Evolutionary conservation across 2,113 vertebrate species (phyloP).

Genomic region (Andinoacara biseriatus): DNA sequence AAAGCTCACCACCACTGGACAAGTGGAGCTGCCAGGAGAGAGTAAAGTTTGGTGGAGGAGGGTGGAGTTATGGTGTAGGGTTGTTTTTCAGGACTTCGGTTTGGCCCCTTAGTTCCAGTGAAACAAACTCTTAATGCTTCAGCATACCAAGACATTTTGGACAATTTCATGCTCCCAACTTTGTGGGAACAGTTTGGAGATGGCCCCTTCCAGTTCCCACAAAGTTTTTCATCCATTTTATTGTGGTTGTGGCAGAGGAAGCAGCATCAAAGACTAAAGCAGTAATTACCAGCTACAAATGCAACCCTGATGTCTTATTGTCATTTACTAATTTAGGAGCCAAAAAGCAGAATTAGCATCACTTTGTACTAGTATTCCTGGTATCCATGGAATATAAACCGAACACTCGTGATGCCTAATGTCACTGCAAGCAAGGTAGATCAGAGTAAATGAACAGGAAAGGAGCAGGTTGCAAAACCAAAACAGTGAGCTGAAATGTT

Average conservation of each 20-base stretch:
- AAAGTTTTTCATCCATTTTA: background rate
- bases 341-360: background rate
- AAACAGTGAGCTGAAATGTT: background rate
- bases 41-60: too few species aligned
- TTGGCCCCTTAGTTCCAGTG: too few species aligned
- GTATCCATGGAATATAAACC: background rate
- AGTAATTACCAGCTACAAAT: background rate
- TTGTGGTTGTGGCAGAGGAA: background rate
- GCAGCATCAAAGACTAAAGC: background rate
- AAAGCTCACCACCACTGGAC: too few species aligned
- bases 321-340: background rate
- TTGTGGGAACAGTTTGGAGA: too few species aligned
- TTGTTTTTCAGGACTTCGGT: too few species aligned
- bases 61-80: too few species aligned
- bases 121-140: too few species aligned
- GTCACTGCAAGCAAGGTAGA: background rate
- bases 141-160: too few species aligned
- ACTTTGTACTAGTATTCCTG: background rate
- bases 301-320: background rate
- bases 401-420: background rate
- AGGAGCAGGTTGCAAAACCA: conserved; percentile 1
- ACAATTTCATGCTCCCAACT: too few species aligned
- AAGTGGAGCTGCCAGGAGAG: too few species aligned
- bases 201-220: too few species aligned
- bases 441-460: background rate